Conservation (phyloP, 53 echinoderm and acorn worm genomes). For the Hippasteria phrygiana region DNA sequence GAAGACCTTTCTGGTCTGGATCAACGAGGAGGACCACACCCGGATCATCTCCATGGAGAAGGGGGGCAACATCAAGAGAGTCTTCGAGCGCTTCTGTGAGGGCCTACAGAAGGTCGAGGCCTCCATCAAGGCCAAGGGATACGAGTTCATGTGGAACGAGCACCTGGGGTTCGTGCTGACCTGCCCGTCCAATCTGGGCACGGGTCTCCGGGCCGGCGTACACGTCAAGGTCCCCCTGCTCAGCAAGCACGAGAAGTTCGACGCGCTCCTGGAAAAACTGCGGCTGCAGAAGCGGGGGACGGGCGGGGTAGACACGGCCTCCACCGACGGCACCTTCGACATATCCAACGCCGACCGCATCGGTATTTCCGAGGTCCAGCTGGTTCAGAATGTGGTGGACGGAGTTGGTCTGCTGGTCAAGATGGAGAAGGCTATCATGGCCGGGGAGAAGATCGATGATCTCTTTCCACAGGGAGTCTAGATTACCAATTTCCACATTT, state of each 20-base stretch:
- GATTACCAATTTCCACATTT: neutral
- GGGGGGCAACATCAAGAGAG: conserved; percentile 92
- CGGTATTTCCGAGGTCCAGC: conserved; percentile 89
- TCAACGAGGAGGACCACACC: conserved; percentile 96
- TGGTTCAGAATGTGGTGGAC: conserved; percentile 84
- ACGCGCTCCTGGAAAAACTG: conserved; percentile 72
- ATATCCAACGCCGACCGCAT: conserved; percentile 94
- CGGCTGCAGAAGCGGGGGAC: conserved; percentile 94
- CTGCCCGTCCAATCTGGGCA: conserved; percentile 96
- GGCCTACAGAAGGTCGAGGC: conserved; percentile 87
- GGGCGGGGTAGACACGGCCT: conserved; percentile 96
- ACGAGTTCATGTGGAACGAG: conserved; percentile 98
- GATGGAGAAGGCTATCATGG: conserved; percentile 88
- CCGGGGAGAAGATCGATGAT: conserved; percentile 77
- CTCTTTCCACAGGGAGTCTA: conserved; percentile 79
- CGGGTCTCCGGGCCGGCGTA: conserved; percentile 94
- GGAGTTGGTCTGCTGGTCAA: conserved; percentile 85
- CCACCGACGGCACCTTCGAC: conserved; percentile 97
- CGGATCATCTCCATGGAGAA: conserved; percentile 97
- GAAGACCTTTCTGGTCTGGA: conserved; percentile 93
- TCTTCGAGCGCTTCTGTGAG: conserved; percentile 90
- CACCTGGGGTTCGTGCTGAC: conserved; percentile 93
- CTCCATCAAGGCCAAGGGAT: conserved; percentile 78
- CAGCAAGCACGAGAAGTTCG: conserved; percentile 83
- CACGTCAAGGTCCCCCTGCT: conserved; percentile 91